Evolutionary conservation across 2,888 invertebrate species (phyloP).

Genomic region (Thysanoteuthis rhombus): DNA sequence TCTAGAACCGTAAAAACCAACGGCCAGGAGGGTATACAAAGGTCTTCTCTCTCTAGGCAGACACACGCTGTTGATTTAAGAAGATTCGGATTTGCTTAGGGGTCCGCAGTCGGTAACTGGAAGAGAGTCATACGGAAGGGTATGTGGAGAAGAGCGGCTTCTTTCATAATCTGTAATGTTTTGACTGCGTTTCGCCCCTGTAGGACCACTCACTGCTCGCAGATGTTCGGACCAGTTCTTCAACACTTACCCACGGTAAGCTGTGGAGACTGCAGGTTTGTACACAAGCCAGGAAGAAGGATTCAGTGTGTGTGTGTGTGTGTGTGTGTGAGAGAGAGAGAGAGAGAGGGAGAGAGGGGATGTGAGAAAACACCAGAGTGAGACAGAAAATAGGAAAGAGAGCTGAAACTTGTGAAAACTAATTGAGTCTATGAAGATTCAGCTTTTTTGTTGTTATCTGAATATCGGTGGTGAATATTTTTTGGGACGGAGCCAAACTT

Average conservation of each 20-base stretch:
- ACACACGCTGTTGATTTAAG: neutral
- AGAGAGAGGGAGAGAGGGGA: no score
- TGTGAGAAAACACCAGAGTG: no score
- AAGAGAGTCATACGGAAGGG: neutral
- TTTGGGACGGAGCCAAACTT: no score
- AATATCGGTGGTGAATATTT: no score
- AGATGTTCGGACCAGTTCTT: neutral
- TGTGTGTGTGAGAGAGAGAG: no score
- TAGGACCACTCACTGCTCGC: neutral
- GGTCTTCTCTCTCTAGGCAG: constrained; percentile 12
- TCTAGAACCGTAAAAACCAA: constrained; percentile 12
- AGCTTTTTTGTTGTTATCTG: no score
- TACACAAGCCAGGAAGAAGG: neutral
- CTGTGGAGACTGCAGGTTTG: neutral
- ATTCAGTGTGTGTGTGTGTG: neutral
- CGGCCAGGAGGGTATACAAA: neutral
- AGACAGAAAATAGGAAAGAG: no score
- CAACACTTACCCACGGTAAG: neutral
- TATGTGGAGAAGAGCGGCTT: neutral
- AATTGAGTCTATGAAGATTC: no score
- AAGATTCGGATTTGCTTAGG: neutral
- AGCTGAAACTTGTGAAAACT: no score
- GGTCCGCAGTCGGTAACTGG: neutral
- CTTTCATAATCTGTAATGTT: neutral
- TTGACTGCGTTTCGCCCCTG: neutral